Evolutionary conservation across 2,113 vertebrate genomes (phyloP).

Genomic region (Raphicerus campestris): DNA sequence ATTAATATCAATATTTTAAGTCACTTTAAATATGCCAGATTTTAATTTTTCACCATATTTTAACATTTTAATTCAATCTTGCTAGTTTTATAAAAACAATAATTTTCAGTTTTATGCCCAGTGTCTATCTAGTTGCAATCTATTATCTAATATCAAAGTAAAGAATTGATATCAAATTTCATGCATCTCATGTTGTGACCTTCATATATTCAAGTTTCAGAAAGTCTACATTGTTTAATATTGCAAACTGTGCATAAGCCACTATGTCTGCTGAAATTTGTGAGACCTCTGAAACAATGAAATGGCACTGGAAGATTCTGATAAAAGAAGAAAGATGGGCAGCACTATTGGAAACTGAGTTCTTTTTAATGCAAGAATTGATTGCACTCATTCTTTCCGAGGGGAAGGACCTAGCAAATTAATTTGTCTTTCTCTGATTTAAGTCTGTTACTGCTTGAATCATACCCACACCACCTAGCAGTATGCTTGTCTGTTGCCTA

Average conservation of each 20-base stretch:
- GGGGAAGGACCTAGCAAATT: background rate
- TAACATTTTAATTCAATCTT: slow-evolving; percentile 23
- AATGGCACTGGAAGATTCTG: background rate
- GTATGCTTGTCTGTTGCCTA: background rate
- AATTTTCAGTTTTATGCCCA: background rate
- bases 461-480: background rate
- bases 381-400: background rate
- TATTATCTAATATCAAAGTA: background rate
- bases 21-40: background rate
- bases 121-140: background rate
- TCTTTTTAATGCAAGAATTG: background rate
- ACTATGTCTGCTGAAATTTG: background rate
- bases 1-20: background rate
- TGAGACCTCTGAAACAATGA: background rate
- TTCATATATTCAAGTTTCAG: background rate
- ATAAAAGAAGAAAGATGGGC: background rate
- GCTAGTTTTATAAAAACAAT: background rate
- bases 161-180: background rate
- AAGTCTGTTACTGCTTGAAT: background rate
- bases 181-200: background rate
- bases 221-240: background rate
- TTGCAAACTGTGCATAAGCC: background rate
- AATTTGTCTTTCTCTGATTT: background rate
- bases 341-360: background rate
- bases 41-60: background rate